These are phyloP conservation scores for Synanthedon andrenaeformis DNA, from an alignment of 2,888 invertebrate species.

Conservation along the genomic window DNA sequence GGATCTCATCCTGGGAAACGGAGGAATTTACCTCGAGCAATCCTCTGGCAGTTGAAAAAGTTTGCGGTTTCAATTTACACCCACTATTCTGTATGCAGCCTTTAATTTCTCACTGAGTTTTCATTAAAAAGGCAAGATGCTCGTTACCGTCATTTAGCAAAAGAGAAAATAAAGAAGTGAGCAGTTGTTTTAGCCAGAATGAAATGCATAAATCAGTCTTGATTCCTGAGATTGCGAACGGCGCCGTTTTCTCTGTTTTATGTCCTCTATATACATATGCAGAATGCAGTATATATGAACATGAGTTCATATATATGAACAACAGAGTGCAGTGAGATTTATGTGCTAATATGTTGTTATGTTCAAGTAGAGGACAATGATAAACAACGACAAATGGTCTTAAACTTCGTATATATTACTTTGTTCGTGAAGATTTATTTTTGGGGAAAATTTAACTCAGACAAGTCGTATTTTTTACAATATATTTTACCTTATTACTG, in stretches of 20 bases:
- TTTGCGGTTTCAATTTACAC: slow-evolving; percentile 49
- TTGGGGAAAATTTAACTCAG: too few species aligned
- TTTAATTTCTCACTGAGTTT: slow-evolving; percentile 27
- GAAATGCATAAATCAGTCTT: slow-evolving; percentile 55
- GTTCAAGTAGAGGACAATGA: not conserved
- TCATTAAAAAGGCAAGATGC: slow-evolving; percentile 47
- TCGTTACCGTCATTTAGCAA: slow-evolving; percentile 46
- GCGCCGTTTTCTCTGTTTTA: slow-evolving; percentile 41
- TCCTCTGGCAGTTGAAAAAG: slow-evolving; percentile 30
- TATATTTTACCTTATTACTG: too few species aligned
- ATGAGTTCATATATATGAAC: not conserved
- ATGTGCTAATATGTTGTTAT: slow-evolving; percentile 8
- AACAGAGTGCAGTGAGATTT: slow-evolving; percentile 24
- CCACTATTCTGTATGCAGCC: slow-evolving; percentile 33
- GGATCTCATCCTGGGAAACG: not conserved
- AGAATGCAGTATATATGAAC: too few species aligned
- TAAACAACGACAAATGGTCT: not conserved
- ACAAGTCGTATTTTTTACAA: too few species aligned
- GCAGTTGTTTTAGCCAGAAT: slow-evolving; percentile 49
- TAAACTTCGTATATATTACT: not conserved
- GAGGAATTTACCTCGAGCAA: slow-evolving; percentile 25
- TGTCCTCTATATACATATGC: slow-evolving; percentile 23
- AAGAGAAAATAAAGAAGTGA: slow-evolving; percentile 30
- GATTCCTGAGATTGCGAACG: slow-evolving; percentile 38
- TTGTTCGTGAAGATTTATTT: too few species aligned